Base-by-base conservation (phyloP, 1,140 invertebrate species). In the Teleopsis dalmanni region DNA sequence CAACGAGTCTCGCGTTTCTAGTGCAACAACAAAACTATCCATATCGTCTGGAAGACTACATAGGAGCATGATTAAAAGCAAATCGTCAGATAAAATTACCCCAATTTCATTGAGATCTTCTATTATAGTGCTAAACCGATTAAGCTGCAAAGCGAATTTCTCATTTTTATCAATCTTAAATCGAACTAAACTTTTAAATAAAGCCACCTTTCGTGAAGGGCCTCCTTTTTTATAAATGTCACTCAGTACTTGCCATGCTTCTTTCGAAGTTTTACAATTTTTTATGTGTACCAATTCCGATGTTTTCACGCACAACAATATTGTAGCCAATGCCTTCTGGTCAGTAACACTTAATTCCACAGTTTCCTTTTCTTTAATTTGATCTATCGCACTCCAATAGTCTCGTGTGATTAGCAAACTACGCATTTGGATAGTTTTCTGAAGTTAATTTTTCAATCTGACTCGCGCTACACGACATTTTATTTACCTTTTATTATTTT, bases 1-100 rank as follows among this genome's bases (percentile, higher is more conserved):
- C 22, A 50, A 25, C 11, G 10, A 11, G 36, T 50, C 41, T 10
- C 41, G 29, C n/a, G 41, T 44, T 33, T 50, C 48, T n/a, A 44
- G 37, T 8, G 48, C 41, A n/a, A 50, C 41, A 4, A 50, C 48
- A 22, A 50, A 50, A 45, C 25, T 45, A 16, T 50, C 48, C 48
- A 44, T 44, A 19, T 44, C 48, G 3, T 50, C 48, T 5, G 48
- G 33, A 8, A 50, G 27, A 37, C 41, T 38, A 29, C 48, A 50
- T 7, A 50, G 22, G 8, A 44, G 18, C 25, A 50, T 21, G 19
- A 45, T 37, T 16, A 16, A 29, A 10, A 50, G 13, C 13, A 50
- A 16, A 11, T 44, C 48, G 13, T 45, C 23, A 37, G 26, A 19
- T 9, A 50, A 19, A 25, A 19, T 21, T 13, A 44, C 22, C 11